phyloP scores from a whole-genome alignment of 1,140 invertebrate species.

The Plodia interpunctella region DNA sequence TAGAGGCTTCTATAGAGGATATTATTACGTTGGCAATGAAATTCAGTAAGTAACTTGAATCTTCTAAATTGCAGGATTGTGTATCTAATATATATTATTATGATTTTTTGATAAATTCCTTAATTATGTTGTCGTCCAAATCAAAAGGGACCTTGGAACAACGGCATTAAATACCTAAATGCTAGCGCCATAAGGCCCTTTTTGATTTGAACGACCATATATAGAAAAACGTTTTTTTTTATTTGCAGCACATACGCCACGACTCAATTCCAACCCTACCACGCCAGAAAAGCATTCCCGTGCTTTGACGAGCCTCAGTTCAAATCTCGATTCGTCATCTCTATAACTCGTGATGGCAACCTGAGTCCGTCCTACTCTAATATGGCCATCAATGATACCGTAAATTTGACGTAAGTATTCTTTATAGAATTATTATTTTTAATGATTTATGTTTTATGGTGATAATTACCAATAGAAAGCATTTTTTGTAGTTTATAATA shows the following conservation, averaged over 20 bases:
- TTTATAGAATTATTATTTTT: too few species aligned
- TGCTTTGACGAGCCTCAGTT: constrained; percentile 93
- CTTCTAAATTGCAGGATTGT: too few species aligned
- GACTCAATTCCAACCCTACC: constrained; percentile 89
- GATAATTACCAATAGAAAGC: too few species aligned
- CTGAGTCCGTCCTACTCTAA: constrained; percentile 58
- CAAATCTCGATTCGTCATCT: constrained; percentile 83
- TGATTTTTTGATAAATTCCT: too few species aligned
- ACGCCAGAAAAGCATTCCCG: constrained; percentile 90
- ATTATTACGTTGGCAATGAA: constrained; percentile 44
- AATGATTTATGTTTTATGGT: too few species aligned
- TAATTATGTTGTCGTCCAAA: too few species aligned
- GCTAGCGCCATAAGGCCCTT: too few species aligned
- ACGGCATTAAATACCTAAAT: too few species aligned
- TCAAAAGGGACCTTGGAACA: too few species aligned
- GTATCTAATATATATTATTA: too few species aligned
- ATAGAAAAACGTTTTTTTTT: not conserved
- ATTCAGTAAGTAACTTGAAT: constrained; percentile 29
- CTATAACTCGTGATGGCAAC: constrained; percentile 62
- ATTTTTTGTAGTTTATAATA: not conserved
- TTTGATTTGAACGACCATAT: not conserved
- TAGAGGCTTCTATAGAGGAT: constrained; percentile 63
- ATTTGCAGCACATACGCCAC: constrained; percentile 79
- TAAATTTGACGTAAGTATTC: constrained; percentile 41
- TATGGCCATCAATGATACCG: constrained; percentile 47